Base-by-base conservation (phyloP, 2,888 invertebrate genomes). In the Ectropis crepuscularia region DNA sequence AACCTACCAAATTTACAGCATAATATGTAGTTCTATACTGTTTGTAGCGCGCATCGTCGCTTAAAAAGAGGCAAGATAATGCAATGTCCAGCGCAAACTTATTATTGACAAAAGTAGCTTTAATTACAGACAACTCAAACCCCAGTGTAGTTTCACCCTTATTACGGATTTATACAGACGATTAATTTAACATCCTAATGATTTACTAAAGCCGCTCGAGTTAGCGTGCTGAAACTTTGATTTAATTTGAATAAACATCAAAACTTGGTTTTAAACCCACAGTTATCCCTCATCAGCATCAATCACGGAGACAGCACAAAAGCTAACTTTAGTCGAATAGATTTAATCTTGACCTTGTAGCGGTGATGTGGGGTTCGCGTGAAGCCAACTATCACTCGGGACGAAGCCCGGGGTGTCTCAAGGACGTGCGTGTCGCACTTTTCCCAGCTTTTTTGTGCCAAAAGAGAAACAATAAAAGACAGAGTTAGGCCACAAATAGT, bases 321-420 rank as follows among this genome's bases (percentile, higher is more conserved):
- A 59, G 16, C 48, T 41, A 57, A 60, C 47, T 57, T n/a, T 60
- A 51, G 28, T 11, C 37, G 11, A 39, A 49, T 41, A 49, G 49
- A 55, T 53, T 47, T 47, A 54, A 50, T 59, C 48, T 54, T 64
- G 65, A 65, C 67, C 67, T 69, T 69, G 67, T 42, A 36, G n/a
- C 2, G 38, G 57, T 70, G 73, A 73, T 65, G 70, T 47, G 42
- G 12, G 39, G 57, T 64, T 73, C 65, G 73, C 73, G 70, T 73
- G 73, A 58, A 51, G 8, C 7, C 16, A 53, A 61, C 60, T 55
- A 62, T 47, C 48, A 36, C 61, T 45, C 36, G 43, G 55, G 43
- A 39, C 37, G 28, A 11, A 38, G 47, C 55, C 47, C 47, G 45
- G 43, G 43, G 47, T 45, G 65, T 61, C 61, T 63, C 70, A 66